These are phyloP conservation scores for Acanthurus tractus DNA, from an alignment of 2,797 vertebrate species.

Conservation along the genomic window DNA sequence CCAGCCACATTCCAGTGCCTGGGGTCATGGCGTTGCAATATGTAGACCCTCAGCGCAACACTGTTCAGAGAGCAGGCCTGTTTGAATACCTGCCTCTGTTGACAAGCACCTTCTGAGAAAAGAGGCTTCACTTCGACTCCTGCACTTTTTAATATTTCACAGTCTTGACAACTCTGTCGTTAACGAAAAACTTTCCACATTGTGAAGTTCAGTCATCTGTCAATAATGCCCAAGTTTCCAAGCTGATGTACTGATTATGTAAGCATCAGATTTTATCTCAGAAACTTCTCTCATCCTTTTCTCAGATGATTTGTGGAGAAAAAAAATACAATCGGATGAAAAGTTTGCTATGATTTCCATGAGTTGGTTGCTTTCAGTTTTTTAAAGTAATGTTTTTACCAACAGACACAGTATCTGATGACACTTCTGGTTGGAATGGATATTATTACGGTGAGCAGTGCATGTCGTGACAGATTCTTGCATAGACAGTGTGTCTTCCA, in stretches of 20 bases:
- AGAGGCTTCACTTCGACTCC: neutral
- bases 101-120: constrained; percentile 7
- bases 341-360: neutral
- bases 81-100: constrained; percentile 43
- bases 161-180: neutral
- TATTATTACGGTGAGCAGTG: constrained; percentile 15
- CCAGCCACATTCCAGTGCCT: constrained; percentile 76
- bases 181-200: neutral
- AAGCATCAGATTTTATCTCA: neutral
- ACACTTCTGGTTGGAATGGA: constrained; percentile 26
- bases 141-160: neutral
- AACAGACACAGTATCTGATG: constrained; percentile 23
- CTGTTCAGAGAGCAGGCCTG: constrained; percentile 27
- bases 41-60: constrained; percentile 56
- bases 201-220: neutral
- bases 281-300: neutral
- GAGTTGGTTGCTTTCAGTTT: neutral
- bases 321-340: neutral
- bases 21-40: constrained; percentile 59
- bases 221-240: neutral
- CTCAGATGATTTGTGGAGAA: neutral
- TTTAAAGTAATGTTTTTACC: neutral
- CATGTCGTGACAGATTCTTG: constrained; percentile 63
- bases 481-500: constrained; percentile 5
- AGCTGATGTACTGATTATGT: neutral